These are phyloP conservation scores for Carollia perspicillata DNA, from an alignment of 2,113 vertebrate genomes.

Conservation along the genomic window DNA sequence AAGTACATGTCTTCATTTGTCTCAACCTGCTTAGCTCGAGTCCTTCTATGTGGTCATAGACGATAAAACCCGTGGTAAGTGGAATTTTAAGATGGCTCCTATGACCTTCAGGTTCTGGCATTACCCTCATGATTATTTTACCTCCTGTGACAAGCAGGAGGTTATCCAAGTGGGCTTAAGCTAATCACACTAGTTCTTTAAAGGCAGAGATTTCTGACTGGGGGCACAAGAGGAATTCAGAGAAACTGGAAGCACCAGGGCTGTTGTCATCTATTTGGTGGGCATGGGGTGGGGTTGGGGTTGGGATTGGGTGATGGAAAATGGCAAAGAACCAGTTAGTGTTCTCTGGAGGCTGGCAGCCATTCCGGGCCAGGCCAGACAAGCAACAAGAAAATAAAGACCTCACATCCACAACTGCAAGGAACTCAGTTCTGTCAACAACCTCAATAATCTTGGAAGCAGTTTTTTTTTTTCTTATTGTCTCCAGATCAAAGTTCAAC, in stretches of 20 bases:
- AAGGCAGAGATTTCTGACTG: neutral
- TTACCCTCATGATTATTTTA: neutral
- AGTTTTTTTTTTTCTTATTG: neutral
- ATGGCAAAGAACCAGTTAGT: neutral
- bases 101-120: neutral
- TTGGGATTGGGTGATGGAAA: too few species aligned
- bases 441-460: neutral
- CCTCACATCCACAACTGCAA: accelerated
- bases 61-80: neutral
- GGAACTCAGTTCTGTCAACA: neutral
- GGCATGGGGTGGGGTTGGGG: too few species aligned
- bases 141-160: neutral
- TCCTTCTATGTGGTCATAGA: neutral
- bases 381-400: neutral
- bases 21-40: neutral
- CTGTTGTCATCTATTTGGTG: too few species aligned
- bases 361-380: neutral
- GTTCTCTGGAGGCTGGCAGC: neutral
- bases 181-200: neutral
- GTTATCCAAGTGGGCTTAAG: neutral
- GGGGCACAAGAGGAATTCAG: neutral
- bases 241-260: neutral
- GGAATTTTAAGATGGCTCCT: neutral
- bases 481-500: neutral
- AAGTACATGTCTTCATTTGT: conserved; percentile 18